These are phyloP conservation scores for Macropis europaea DNA, from an alignment of 2,888 invertebrate genomes.

Conservation along the genomic window DNA sequence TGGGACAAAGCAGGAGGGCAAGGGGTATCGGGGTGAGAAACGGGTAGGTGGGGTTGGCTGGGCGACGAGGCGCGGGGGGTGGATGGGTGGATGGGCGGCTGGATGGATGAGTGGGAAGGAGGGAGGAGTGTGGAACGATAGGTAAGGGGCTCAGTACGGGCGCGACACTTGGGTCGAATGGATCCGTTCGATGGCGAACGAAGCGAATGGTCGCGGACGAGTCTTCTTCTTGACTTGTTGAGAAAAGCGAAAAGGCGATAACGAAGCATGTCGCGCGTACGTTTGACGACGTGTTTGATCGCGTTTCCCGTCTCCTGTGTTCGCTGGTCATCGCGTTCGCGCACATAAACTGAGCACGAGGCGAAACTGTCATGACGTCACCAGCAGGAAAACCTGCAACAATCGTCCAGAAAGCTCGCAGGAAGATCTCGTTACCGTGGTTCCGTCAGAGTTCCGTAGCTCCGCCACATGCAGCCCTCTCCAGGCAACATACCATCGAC, in stretches of 20 bases:
- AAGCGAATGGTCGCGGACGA: background rate
- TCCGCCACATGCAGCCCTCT: conserved; percentile 87
- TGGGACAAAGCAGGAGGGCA: background rate
- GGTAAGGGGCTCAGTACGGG: conserved; percentile 69
- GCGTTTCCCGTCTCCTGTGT: conserved; percentile 67
- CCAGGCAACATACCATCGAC: conserved; percentile 94
- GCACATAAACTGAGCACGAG: conserved; percentile 44
- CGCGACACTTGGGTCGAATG: conserved; percentile 73
- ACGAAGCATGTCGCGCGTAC: conserved; percentile 17
- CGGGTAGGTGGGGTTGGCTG: too few relatives aligned
- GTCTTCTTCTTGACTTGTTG: conserved; percentile 1
- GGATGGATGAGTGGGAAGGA: too few relatives aligned
- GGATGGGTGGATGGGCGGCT: too few relatives aligned
- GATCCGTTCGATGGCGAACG: conserved; percentile 54
- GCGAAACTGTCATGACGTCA: conserved; percentile 71
- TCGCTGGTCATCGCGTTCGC: conserved; percentile 39
- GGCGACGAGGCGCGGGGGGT: background rate
- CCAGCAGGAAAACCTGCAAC: conserved; percentile 76
- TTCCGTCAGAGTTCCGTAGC: conserved; percentile 91
- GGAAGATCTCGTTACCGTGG: conserved; percentile 95
- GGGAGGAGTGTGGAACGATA: conserved; percentile 39
- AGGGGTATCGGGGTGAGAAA: conserved; percentile 20
- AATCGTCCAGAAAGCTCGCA: conserved; percentile 85
- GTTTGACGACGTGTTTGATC: conserved; percentile 1
- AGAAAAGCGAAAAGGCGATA: background rate